phyloP scores from a whole-genome alignment of 2,888 invertebrate genomes.

The Lepidocyrtinus sp. region DNA sequence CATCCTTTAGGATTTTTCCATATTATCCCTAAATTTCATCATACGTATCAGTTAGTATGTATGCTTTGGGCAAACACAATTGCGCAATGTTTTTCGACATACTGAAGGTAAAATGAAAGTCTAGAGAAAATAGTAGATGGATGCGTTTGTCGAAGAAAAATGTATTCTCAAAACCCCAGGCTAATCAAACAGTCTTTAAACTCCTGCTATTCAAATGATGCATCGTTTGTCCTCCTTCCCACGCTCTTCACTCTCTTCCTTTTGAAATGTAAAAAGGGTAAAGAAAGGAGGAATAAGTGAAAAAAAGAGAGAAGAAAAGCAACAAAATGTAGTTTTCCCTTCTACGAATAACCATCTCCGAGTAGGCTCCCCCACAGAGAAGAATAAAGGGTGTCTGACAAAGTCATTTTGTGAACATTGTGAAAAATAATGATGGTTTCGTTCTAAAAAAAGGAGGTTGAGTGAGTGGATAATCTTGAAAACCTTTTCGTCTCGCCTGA shows the following conservation, averaged over 20 bases:
- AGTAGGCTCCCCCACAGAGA: slow-evolving; percentile 46
- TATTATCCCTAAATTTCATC: no score
- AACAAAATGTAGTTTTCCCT: slow-evolving; percentile 30
- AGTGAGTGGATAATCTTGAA: slow-evolving; percentile 6
- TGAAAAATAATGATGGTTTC: slow-evolving; percentile 49
- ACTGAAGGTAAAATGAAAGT: no score
- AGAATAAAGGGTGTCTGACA: slow-evolving; percentile 57
- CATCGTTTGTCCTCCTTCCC: slow-evolving; percentile 57
- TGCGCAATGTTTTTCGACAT: no score
- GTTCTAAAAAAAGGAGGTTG: neutral
- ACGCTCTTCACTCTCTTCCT: slow-evolving; percentile 38
- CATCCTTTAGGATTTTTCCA: no score
- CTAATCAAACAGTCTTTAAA: slow-evolving; percentile 59
- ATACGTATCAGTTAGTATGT: no score
- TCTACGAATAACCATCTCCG: no score
- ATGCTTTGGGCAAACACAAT: no score
- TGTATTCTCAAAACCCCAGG: slow-evolving; percentile 55
- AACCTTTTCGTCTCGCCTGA: neutral
- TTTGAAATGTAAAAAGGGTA: slow-evolving; percentile 17
- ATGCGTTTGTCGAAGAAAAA: slow-evolving; percentile 23
- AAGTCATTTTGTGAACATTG: slow-evolving; percentile 55
- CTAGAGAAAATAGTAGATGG: no score
- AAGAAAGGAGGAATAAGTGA: slow-evolving; percentile 9
- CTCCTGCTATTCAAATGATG: slow-evolving; percentile 56
- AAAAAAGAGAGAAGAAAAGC: slow-evolving; percentile 7